Evolutionary conservation across 2,888 invertebrate species (phyloP).

Genomic region (Bedellia somnulentella): DNA sequence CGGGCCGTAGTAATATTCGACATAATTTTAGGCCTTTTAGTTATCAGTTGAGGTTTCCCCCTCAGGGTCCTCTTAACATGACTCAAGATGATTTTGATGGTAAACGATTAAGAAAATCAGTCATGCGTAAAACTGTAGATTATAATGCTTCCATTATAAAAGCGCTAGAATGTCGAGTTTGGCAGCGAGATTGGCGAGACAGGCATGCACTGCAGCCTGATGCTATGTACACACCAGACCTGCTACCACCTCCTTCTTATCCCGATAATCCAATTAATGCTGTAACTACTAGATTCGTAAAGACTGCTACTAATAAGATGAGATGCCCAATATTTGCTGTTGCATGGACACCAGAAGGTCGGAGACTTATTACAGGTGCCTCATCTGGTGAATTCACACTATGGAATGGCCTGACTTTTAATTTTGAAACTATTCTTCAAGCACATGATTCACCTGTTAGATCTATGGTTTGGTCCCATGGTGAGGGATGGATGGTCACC

Average conservation of each 20-base stretch:
- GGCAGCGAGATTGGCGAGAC: slow-evolving; percentile 93
- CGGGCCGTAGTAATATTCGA: slow-evolving; percentile 46
- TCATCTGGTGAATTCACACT: slow-evolving; percentile 99
- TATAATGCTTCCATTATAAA: slow-evolving; percentile 95
- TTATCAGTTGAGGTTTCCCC: slow-evolving; percentile 54
- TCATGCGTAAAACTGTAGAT: slow-evolving; percentile 97
- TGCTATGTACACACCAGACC: slow-evolving; percentile 89
- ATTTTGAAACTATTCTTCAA: slow-evolving; percentile 99
- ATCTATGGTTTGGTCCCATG: slow-evolving; percentile 99
- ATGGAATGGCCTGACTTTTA: slow-evolving; percentile 99
- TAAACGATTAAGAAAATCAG: slow-evolving; percentile 91
- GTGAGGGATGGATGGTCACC: slow-evolving; percentile 99
- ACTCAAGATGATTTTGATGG: slow-evolving; percentile 92
- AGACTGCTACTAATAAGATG: slow-evolving; percentile 99
- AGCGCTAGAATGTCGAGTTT: slow-evolving; percentile 89
- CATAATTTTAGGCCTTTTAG: slow-evolving; percentile 52
- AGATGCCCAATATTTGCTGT: slow-evolving; percentile 98
- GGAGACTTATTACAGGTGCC: slow-evolving; percentile 96
- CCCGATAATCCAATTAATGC: slow-evolving; percentile 96
- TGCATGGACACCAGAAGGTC: slow-evolving; percentile 99
- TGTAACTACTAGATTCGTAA: slow-evolving; percentile 91
- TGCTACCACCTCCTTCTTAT: slow-evolving; percentile 92
- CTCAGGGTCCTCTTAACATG: slow-evolving; percentile 67
- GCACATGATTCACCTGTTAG: slow-evolving; percentile 99
- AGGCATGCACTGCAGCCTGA: slow-evolving; percentile 91